Percentiles rank a stretch among this genome's conserved stretches.
phyloP scores from a whole-genome alignment of 2,113 vertebrate genomes.

The Electrona antarctica region DNA sequence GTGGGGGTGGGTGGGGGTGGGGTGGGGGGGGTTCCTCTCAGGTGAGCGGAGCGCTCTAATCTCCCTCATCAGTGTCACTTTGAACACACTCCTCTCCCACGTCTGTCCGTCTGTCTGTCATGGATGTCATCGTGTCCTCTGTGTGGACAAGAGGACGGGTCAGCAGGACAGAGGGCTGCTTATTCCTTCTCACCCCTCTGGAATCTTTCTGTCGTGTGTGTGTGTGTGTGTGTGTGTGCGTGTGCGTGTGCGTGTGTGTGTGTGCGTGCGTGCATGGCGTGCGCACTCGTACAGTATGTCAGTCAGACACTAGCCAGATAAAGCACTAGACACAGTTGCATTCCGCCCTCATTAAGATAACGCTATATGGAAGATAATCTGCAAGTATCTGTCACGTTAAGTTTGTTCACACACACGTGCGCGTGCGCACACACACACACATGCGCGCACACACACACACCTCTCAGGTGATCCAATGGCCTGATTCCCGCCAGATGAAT shows the following conservation, averaged over 20 bases:
- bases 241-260: neutral
- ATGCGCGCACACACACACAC: neutral
- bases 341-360: constrained; percentile 32
- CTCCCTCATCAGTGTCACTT: constrained; percentile 27
- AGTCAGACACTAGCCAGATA: neutral
- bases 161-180: neutral
- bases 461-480: constrained; percentile 27
- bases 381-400: constrained; percentile 5
- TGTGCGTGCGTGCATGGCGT: neutral
- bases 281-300: neutral
- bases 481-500: constrained; percentile 30
- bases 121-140: constrained; percentile 28
- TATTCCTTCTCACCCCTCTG: constrained; percentile 11
- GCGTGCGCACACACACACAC: neutral
- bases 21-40: constrained; percentile 5
- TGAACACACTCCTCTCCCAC: constrained; percentile 23
- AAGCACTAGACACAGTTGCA: neutral
- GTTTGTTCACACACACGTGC: neutral
- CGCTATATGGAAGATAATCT: constrained; percentile 8
- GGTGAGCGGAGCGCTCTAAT: constrained; percentile 36
- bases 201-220: constrained; percentile 38
- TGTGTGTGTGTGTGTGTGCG: no score
- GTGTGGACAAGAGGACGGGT: neutral
- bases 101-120: constrained; percentile 10
- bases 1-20: no score